Conservation (phyloP, 2,797 vertebrate species). For the Squalus acanthias region DNA sequence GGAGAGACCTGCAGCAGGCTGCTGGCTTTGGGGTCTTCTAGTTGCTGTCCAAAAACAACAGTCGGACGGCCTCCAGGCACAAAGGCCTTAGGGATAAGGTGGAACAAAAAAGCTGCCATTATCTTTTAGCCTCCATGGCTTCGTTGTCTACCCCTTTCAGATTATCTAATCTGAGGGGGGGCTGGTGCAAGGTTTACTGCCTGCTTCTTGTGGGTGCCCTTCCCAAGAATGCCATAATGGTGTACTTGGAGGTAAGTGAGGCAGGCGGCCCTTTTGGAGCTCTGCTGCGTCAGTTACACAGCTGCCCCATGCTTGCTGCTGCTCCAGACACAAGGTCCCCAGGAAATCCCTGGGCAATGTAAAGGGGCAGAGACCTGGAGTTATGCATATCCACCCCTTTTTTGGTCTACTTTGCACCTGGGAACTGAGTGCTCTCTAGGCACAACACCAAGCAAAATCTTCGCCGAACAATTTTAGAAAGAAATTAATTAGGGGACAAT, state of each 20-base stretch:
- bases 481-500: background rate
- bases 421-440: background rate
- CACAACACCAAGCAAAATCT: background rate
- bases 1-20: background rate
- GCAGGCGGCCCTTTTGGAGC: background rate
- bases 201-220: background rate
- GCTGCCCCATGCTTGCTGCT: background rate
- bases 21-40: background rate
- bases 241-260: background rate
- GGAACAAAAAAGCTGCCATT: background rate
- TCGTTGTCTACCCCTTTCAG: background rate
- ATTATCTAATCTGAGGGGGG: background rate
- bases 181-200: background rate
- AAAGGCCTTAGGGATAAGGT: background rate
- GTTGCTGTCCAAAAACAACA: background rate
- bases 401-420: background rate
- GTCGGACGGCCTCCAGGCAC: background rate
- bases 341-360: background rate
- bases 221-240: background rate
- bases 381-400: background rate
- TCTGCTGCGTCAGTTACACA: background rate
- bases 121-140: background rate
- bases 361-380: background rate
- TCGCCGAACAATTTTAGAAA: background rate
- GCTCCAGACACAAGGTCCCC: background rate